phyloP scores from a whole-genome alignment of 2,888 invertebrate species.

The Scrobipalpa atriplicella region DNA sequence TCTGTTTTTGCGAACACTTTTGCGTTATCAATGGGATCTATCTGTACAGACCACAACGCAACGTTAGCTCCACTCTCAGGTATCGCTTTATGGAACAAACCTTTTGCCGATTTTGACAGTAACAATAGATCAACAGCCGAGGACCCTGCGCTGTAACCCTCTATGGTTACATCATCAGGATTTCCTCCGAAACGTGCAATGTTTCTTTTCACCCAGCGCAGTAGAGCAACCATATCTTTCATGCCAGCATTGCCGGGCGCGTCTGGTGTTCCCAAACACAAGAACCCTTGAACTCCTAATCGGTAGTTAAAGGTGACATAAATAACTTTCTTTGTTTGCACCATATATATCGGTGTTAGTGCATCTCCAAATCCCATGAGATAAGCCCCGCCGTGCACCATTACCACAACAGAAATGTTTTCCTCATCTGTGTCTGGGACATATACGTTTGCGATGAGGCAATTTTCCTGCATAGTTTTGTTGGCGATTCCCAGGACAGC shows the following conservation, averaged over 20 bases:
- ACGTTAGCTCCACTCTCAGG: slow-evolving; percentile 53
- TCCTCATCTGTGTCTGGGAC: slow-evolving; percentile 51
- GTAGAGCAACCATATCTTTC: slow-evolving; percentile 52
- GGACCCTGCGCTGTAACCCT: slow-evolving; percentile 53
- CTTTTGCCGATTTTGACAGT: slow-evolving; percentile 46
- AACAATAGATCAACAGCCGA: slow-evolving; percentile 51
- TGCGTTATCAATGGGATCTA: slow-evolving; percentile 50
- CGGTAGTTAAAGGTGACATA: slow-evolving; percentile 47
- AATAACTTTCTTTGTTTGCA: slow-evolving; percentile 40
- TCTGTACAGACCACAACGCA: slow-evolving; percentile 45
- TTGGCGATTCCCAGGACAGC: background rate
- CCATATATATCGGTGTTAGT: slow-evolving; percentile 35
- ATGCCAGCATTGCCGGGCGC: slow-evolving; percentile 55
- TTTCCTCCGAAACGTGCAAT: slow-evolving; percentile 57
- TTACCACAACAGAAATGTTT: slow-evolving; percentile 46
- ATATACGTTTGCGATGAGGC: slow-evolving; percentile 59
- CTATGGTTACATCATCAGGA: slow-evolving; percentile 53
- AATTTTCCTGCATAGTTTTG: slow-evolving; percentile 48
- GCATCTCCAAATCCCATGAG: slow-evolving; percentile 40
- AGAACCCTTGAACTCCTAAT: slow-evolving; percentile 44
- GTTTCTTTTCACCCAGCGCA: slow-evolving; percentile 58
- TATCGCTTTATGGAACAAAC: slow-evolving; percentile 52
- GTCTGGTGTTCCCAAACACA: slow-evolving; percentile 49
- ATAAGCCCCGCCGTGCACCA: slow-evolving; percentile 49
- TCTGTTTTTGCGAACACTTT: slow-evolving; percentile 41